A percentile compares a stretch with the other conserved stretches of the same genome.
Evolutionary conservation across 2,888 invertebrate genomes (phyloP).

Genomic region (Sinodicranocentrus sp.): DNA sequence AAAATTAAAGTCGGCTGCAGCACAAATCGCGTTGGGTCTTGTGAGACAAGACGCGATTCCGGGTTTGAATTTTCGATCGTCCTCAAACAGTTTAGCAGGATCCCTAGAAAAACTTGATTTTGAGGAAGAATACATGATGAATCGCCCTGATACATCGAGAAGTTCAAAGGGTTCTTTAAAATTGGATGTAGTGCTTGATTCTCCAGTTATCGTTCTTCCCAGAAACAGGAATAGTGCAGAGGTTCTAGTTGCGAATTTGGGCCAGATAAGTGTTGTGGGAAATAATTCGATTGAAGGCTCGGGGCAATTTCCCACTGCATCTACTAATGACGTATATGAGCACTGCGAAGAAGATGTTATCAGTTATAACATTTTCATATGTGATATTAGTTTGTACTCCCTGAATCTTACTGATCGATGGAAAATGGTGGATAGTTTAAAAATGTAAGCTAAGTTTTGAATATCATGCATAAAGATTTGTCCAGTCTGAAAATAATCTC

Average conservation of each 20-base stretch:
- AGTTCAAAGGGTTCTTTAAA: constrained; percentile 48
- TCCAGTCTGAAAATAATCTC: too few relatives aligned
- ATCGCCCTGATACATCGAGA: constrained; percentile 8
- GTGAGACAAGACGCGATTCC: constrained; percentile 81
- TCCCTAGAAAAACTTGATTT: constrained; percentile 73
- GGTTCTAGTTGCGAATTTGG: constrained; percentile 94
- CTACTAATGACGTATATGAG: constrained; percentile 27
- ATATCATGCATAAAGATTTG: too few relatives aligned
- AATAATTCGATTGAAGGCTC: constrained; percentile 45
- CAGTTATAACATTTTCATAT: constrained; percentile 85
- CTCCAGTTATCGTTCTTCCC: constrained; percentile 94
- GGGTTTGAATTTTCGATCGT: constrained; percentile 65
- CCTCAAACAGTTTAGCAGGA: constrained; percentile 71
- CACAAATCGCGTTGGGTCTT: constrained; percentile 94
- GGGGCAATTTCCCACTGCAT: constrained; percentile 11
- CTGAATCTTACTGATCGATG: constrained; percentile 81
- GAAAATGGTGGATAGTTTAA: constrained; percentile 75
- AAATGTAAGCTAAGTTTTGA: constrained; percentile 66
- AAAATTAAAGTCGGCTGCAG: constrained; percentile 93
- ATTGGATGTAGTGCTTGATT: constrained; percentile 89
- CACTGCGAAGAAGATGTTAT: constrained; percentile 77
- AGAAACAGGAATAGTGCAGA: constrained; percentile 87
- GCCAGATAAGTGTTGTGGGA: constrained; percentile 85
- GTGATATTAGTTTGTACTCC: constrained; percentile 93
- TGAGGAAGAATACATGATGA: constrained; percentile 37